phyloP scores from a whole-genome alignment of 2,113 vertebrate species.

The Melanerpes aurifrons region DNA sequence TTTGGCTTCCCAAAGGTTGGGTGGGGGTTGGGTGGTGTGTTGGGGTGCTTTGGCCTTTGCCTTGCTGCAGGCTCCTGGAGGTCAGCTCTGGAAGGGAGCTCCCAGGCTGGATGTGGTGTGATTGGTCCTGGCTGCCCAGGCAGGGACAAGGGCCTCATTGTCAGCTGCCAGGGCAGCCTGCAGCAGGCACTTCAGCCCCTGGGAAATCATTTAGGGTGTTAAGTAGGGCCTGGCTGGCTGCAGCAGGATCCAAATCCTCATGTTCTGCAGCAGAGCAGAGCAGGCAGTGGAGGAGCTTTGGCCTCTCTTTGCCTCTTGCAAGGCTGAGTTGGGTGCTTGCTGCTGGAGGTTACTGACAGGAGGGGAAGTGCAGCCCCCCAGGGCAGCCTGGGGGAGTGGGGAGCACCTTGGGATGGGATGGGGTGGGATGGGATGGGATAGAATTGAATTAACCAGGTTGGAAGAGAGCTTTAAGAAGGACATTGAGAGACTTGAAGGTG shows the following conservation, averaged over 20 bases:
- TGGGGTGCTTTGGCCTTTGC: too few relatives aligned
- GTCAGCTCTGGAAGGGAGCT: not conserved
- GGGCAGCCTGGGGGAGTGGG: not conserved
- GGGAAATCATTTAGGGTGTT: not conserved
- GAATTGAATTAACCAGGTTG: too few relatives aligned
- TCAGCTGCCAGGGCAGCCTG: not conserved
- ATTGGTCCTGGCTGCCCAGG: not conserved
- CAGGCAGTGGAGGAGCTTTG: not conserved
- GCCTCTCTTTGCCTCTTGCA: not conserved
- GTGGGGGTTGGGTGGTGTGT: too few relatives aligned
- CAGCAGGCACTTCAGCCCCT: not conserved
- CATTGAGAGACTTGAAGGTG: too few relatives aligned
- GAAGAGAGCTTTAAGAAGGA: too few relatives aligned
- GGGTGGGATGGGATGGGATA: too few relatives aligned
- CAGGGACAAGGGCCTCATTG: not conserved
- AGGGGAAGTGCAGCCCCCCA: not conserved
- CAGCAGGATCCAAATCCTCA: accelerated
- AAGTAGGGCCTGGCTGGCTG: not conserved
- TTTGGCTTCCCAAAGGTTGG: not conserved
- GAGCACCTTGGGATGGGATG: not conserved
- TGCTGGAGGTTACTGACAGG: not conserved
- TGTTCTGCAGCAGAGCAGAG: not conserved
- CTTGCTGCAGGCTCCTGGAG: not conserved
- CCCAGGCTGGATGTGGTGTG: not conserved
- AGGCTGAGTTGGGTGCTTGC: accelerated